Percentiles rank a stretch among this genome's conserved stretches.
Evolutionary conservation across 2,113 vertebrate genomes (phyloP).

Genomic region (Illadopsis cleaveri): DNA sequence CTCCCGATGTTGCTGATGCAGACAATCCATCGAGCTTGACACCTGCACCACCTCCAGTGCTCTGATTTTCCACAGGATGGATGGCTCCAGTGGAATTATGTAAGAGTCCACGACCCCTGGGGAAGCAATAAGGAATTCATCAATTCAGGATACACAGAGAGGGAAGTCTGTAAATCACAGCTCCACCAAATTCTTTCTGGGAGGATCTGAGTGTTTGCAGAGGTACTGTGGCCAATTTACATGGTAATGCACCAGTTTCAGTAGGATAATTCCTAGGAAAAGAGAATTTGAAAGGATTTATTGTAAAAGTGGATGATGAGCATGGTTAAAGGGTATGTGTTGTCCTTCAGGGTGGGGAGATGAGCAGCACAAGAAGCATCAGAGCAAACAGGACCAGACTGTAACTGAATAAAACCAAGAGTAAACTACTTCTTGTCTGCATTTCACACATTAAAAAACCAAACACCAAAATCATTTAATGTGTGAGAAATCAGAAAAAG

Average conservation of each 20-base stretch:
- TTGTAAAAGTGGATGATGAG: not conserved
- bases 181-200: not conserved
- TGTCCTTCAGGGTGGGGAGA: not conserved
- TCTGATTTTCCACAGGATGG: not conserved
- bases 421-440: not conserved
- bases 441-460: not conserved
- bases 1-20: not conserved
- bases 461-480: not conserved
- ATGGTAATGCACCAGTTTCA: not conserved
- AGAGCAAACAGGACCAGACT: not conserved
- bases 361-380: not conserved
- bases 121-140: not conserved
- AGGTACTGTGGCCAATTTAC: rapidly evolving
- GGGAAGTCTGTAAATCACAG: not conserved
- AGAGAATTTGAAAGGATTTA: not conserved
- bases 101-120: not conserved
- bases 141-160: not conserved
- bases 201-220: not conserved
- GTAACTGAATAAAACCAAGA: not conserved
- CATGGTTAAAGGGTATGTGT: not conserved
- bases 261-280: not conserved
- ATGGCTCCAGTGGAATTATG: not conserved
- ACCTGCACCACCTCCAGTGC: not conserved
- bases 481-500: not conserved
- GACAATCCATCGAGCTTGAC: not conserved